Evolutionary conservation across 2,113 vertebrate species (phyloP), one percentile per base, ranked within the genome.

Genomic region (Cephalopterus ornatus): DNA sequence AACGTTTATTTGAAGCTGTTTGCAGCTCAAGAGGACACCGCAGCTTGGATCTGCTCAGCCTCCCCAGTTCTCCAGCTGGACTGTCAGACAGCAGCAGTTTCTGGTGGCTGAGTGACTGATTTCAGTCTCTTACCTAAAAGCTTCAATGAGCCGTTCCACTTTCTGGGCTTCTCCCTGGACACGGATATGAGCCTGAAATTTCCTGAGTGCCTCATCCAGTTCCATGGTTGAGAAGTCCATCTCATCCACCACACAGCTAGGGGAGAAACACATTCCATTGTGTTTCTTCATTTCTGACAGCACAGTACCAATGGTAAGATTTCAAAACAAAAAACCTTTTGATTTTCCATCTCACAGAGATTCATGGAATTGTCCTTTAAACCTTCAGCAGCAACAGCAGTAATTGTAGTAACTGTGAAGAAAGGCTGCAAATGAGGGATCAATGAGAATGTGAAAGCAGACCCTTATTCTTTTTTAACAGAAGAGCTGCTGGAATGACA

Each of bases 161-260:
- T 99, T 99, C 98, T 99, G 99, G 5, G 99, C 99, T 97, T 99
- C 99, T 44, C 99, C 99, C 89, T 99, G 99, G 39, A 99, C 99
- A 92, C 99, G 98, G 94, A 99, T 99, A 94, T 99, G 99, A 26
- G 99, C 99, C 97, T 99, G 99, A 97, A 99, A 99, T 97, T 99
- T 99, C 97, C 99, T 98, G 92, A 99, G 98, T 7, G 99, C 99
- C 97, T 99, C 99, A 49, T 99, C 99, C 95, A 99, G 98, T 95
- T 99, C 99, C 99, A 99, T 99, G 49, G 97, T 96, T 2, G 99
- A 99, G 96, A 99, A 99, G 95, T 99, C 99, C 99, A 99, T 99
- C 96, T 99, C 99, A 82, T 99, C 99, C 77, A 99, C 99, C 81
- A 99, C 99, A 39, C 99, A 99, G 95, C 99, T 99, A 97, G 42